phyloP scores from a whole-genome alignment of 2,797 vertebrate genomes.

The Danio tinwini region DNA sequence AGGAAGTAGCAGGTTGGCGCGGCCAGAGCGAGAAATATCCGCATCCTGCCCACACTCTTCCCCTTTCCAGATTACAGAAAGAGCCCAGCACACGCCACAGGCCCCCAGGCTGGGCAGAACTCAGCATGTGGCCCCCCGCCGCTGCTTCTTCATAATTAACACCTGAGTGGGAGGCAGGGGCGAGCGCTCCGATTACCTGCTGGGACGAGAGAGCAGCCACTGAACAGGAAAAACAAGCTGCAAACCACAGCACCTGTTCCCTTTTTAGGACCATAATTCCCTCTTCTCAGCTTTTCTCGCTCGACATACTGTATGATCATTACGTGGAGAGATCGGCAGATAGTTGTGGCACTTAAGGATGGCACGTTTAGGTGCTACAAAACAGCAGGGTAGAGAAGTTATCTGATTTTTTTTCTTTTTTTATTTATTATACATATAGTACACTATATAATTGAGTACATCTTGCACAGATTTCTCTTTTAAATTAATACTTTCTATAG shows the following conservation, averaged over 20 bases:
- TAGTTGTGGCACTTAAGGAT: background rate
- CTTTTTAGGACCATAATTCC: slow-evolving; percentile 40
- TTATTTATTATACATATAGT: too few species aligned
- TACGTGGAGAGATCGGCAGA: background rate
- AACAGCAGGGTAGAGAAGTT: background rate
- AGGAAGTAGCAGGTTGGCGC: slow-evolving; percentile 34
- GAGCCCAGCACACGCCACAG: slow-evolving; percentile 36
- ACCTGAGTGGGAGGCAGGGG: slow-evolving; percentile 74
- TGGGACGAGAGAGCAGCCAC: slow-evolving; percentile 63
- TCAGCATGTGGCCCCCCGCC: slow-evolving; percentile 52
- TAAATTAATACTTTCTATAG: too few species aligned
- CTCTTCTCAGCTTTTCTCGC: background rate
- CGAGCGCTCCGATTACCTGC: slow-evolving; percentile 64
- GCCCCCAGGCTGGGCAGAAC: slow-evolving; percentile 54
- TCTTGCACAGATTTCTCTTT: too few species aligned
- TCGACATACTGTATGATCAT: background rate
- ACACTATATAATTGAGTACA: too few species aligned
- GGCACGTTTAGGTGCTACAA: background rate
- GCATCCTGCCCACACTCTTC: slow-evolving; percentile 45
- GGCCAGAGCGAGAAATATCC: slow-evolving; percentile 62
- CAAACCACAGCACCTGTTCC: slow-evolving; percentile 57
- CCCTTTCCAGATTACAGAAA: slow-evolving; percentile 41
- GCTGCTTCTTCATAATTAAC: slow-evolving; percentile 77
- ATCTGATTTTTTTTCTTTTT: background rate
- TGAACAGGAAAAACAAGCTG: slow-evolving; percentile 55